Conservation (phyloP, 2,888 invertebrate species). For the Gerris lacustris region DNA sequence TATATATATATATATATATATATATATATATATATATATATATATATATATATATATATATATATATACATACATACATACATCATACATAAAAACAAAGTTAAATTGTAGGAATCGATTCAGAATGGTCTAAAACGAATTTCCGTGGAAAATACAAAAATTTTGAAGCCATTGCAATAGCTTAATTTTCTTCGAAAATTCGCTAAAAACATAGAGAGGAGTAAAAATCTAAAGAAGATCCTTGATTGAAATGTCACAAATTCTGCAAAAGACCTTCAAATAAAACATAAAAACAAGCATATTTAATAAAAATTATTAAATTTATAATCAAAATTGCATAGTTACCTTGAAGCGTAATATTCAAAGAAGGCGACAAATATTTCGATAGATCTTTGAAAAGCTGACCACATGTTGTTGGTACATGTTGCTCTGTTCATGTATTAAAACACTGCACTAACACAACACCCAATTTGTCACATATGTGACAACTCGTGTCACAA, state of each 20-base stretch:
- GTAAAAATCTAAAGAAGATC: no score
- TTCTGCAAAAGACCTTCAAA: no score
- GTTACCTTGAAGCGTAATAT: constrained; percentile 52
- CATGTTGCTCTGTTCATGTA: not conserved
- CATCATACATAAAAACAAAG: not conserved
- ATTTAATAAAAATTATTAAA: no score
- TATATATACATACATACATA: constrained; percentile 12
- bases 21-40: constrained; percentile 12
- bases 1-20: constrained; percentile 1
- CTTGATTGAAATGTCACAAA: no score
- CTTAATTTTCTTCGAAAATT: no score
- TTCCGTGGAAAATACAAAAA: no score
- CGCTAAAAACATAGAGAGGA: no score
- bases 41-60: constrained; percentile 14
- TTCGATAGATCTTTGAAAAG: constrained; percentile 66
- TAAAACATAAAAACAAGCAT: no score
- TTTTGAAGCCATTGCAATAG: no score
- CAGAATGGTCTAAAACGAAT: no score
- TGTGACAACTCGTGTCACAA: constrained; percentile 13
- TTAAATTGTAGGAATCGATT: no score
- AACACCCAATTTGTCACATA: constrained; percentile 4
- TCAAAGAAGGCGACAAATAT: constrained; percentile 72
- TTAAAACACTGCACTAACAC: not conserved
- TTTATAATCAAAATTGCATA: no score
- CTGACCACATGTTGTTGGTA: constrained; percentile 58